Base-by-base conservation (phyloP, 2,113 vertebrate species). In the Rhynchomys soricoides region DNA sequence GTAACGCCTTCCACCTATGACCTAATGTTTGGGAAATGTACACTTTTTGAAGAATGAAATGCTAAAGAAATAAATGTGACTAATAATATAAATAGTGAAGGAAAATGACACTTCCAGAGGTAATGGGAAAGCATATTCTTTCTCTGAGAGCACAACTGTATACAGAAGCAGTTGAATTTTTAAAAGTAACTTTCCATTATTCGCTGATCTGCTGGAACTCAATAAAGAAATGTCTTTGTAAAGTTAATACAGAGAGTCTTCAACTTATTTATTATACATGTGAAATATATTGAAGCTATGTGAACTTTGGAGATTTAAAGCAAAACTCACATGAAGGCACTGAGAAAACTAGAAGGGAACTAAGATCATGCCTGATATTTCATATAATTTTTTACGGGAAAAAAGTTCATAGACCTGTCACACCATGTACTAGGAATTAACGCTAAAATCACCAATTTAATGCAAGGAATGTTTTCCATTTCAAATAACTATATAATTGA, bases 231-330 rank as follows among this genome's bases (percentile, higher is more conserved):
- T 85, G 73, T 70, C 31, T 89, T 95, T 95, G 50, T 91, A 89
- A 92, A 74, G 52, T 89, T 82, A 89, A 70, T 82, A 40, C 26
- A 77, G 34, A 19, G 40, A 79, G 22, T 86, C 57, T 70, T 90
- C 43, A 78, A 92, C 48, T 48, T 92, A 48, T 66, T 86, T 70
- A n/a, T 74, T 97, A 10, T 73, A 93, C 70, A 79, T 92, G n/a
- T 66, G 94, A 91, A 62, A 87, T 95, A 92, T 85, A 79, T 17
- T 85, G 34, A 55, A 85, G 96, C n/a, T 40, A 74, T 86, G 34
- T 66, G 48, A 16, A 43, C 22, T 55, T 92, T 94, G 90, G 78
- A 86, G 77, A 97, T 96, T 96, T 90, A 71, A 89, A 78, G 77
- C 78, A 95, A 97, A 98, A 94, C 45, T 48, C 68, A 93, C 21